Evolutionary conservation across 2,888 invertebrate genomes (phyloP).

Genomic region (Cryptosula pallasiana): DNA sequence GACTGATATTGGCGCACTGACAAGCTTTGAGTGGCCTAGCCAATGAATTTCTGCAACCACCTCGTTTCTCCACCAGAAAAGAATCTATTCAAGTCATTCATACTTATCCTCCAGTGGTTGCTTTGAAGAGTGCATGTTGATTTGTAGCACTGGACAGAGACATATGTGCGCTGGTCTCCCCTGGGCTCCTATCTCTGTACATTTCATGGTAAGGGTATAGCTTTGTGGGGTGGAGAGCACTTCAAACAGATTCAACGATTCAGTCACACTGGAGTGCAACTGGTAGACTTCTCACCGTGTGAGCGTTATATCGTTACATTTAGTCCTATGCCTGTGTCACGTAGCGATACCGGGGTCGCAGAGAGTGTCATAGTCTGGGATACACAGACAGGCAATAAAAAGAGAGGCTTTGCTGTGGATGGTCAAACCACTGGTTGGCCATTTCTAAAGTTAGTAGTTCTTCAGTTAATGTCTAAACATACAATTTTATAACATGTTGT

Average conservation of each 20-base stretch:
- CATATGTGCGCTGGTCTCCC: conserved; percentile 95
- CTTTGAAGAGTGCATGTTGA: not conserved
- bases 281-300: conserved; percentile 94
- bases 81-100: too few relatives aligned
- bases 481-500: too few relatives aligned
- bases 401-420: conserved; percentile 71
- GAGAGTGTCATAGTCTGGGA: conserved; percentile 91
- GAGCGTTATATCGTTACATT: conserved; percentile 90
- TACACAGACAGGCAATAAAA: conserved; percentile 86
- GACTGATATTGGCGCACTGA: too few relatives aligned
- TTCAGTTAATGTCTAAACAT: too few relatives aligned
- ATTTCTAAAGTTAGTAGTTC: conserved; percentile 67
- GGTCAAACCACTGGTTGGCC: conserved; percentile 72
- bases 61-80: too few relatives aligned
- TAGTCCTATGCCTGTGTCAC: conserved; percentile 66
- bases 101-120: too few relatives aligned
- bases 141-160: conserved; percentile 84
- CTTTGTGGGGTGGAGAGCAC: conserved; percentile 92
- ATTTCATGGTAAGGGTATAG: conserved; percentile 90
- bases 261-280: conserved; percentile 77
- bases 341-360: conserved; percentile 60
- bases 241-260: conserved; percentile 89
- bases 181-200: conserved; percentile 92
- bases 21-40: too few relatives aligned
- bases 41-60: too few relatives aligned